These are phyloP conservation scores for Hoplostethus mediterraneus DNA, from an alignment of 2,797 vertebrate species.

Conservation along the genomic window DNA sequence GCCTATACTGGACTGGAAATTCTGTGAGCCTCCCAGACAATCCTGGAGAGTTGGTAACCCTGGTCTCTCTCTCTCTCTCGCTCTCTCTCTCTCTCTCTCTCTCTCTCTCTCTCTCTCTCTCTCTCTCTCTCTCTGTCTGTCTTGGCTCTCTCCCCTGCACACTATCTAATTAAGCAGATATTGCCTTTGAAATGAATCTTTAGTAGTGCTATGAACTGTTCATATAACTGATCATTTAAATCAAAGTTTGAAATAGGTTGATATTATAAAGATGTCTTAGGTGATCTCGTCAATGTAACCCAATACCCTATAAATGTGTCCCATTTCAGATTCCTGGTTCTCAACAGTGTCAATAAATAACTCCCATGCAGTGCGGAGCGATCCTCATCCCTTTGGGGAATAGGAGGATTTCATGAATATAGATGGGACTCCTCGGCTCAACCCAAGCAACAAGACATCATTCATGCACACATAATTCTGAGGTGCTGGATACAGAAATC, in stretches of 20 bases:
- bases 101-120: too few relatives aligned
- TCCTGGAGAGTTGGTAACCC: neutral
- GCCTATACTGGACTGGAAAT: neutral
- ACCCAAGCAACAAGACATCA: conserved; percentile 57
- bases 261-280: conserved; percentile 41
- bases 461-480: conserved; percentile 57
- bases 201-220: neutral
- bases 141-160: neutral
- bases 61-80: neutral
- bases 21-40: neutral
- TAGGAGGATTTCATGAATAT: conserved; percentile 73
- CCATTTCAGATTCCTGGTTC: conserved; percentile 32
- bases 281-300: conserved; percentile 30
- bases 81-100: too few relatives aligned
- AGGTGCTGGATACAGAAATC: conserved; percentile 55
- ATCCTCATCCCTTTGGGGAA: conserved; percentile 52
- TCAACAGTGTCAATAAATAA: conserved; percentile 63
- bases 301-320: conserved; percentile 44
- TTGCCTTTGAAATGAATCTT: conserved; percentile 15
- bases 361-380: conserved; percentile 34
- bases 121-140: neutral
- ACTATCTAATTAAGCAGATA: conserved; percentile 26
- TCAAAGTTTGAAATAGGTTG: conserved; percentile 33
- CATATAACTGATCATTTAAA: conserved; percentile 25
- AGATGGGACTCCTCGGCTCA: conserved; percentile 66